A percentile compares a stretch with the other conserved stretches of the same genome.
phyloP scores from a whole-genome alignment of 1,140 invertebrate species.

The Drosophila fuyamai region DNA sequence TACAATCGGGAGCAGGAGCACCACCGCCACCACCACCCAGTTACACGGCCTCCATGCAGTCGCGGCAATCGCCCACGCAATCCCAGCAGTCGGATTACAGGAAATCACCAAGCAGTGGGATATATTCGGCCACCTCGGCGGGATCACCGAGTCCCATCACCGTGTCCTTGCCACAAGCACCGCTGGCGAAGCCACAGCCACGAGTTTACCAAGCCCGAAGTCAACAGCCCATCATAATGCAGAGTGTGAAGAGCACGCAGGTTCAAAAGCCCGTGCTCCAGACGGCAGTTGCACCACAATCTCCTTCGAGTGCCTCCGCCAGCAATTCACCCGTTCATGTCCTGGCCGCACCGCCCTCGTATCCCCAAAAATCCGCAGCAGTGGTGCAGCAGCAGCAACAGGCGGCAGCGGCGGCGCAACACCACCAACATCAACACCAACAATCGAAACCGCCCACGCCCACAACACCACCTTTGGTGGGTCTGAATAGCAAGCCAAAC shows the following conservation, averaged over 20 bases:
- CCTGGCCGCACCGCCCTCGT: conserved; percentile 90
- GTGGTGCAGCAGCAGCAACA: conserved; percentile 87
- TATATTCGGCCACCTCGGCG: conserved; percentile 92
- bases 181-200: conserved; percentile 88
- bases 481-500: conserved; percentile 85
- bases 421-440: conserved; percentile 87
- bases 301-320: conserved; percentile 87
- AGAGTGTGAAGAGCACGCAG: conserved; percentile 97
- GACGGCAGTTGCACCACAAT: conserved; percentile 95
- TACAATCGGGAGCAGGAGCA: conserved; percentile 87
- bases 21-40: conserved; percentile 87
- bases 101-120: conserved; percentile 88
- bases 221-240: conserved; percentile 97
- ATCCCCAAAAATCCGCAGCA: conserved; percentile 86
- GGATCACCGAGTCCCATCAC: conserved; percentile 92
- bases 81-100: conserved; percentile 90
- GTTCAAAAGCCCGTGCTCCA: conserved; percentile 97
- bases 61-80: conserved; percentile 93
- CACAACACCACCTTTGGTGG: conserved; percentile 86
- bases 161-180: conserved; percentile 87
- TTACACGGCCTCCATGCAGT: conserved; percentile 93
- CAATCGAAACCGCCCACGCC: conserved; percentile 86
- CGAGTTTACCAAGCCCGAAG: conserved; percentile 91
- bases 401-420: conserved; percentile 67
- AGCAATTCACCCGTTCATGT: conserved; percentile 85